A percentile compares a stretch with the other conserved stretches of the same genome.
Evolutionary conservation across 2,888 invertebrate species (phyloP).

Genomic region (Aspidiotus destructor): DNA sequence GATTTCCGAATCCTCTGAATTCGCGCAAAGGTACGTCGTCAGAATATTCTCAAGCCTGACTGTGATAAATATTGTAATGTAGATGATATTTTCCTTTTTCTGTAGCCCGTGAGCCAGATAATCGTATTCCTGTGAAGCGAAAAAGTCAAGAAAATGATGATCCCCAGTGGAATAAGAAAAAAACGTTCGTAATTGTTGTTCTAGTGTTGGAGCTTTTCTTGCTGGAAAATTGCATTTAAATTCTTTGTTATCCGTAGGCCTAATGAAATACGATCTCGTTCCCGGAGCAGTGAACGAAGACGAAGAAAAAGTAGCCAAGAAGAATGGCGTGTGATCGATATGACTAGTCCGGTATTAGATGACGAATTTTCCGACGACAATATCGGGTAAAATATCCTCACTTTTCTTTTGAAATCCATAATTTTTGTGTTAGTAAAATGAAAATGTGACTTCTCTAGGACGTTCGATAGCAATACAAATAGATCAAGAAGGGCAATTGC

Average conservation of each 20-base stretch:
- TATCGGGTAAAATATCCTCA: not conserved
- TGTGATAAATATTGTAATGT: not conserved
- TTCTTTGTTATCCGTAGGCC: not conserved
- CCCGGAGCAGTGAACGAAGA: slow-evolving; percentile 23
- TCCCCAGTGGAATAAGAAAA: slow-evolving; percentile 23
- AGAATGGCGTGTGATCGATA: slow-evolving; percentile 27
- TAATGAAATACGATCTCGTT: slow-evolving; percentile 26
- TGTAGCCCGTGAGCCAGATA: slow-evolving; percentile 17
- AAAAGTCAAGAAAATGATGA: slow-evolving; percentile 26
- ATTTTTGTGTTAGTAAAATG: not conserved
- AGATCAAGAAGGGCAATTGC: slow-evolving; percentile 10
- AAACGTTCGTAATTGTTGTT: not conserved
- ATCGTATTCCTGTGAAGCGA: slow-evolving; percentile 13
- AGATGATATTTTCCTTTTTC: not conserved
- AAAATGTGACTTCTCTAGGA: not conserved
- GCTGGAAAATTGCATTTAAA: not conserved
- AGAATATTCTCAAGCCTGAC: not conserved
- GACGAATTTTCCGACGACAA: slow-evolving; percentile 29
- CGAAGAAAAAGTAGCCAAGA: slow-evolving; percentile 29
- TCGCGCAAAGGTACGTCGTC: slow-evolving; percentile 10
- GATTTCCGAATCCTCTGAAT: slow-evolving; percentile 15
- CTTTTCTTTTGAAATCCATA: not conserved
- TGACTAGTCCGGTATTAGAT: slow-evolving; percentile 29
- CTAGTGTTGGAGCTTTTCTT: not conserved
- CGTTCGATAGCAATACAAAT: slow-evolving; percentile 6